Percentiles rank a stretch among this genome's conserved stretches.
phyloP scores from a whole-genome alignment of 30 jellyfish, hydroid and myxozoan genomes.

The Pelagia noctiluca region DNA sequence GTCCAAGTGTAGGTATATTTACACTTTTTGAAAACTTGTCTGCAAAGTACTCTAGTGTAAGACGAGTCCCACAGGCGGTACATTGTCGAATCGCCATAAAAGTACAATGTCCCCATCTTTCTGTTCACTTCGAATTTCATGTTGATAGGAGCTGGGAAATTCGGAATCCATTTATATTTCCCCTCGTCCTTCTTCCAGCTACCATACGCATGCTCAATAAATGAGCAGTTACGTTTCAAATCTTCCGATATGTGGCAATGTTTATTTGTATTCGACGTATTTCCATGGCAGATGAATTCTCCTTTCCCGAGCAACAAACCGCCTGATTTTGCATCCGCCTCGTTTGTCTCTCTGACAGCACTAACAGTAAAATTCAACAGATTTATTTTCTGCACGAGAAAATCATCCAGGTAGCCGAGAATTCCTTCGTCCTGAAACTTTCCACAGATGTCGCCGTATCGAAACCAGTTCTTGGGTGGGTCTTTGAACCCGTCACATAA shows the following conservation, averaged over 20 bases:
- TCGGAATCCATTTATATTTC: constrained; percentile 31
- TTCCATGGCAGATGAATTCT: neutral
- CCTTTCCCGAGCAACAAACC: neutral
- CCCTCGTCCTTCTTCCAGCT: constrained; percentile 8
- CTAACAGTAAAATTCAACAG: constrained; percentile 28
- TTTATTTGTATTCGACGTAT: neutral
- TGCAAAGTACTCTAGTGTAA: constrained; percentile 56
- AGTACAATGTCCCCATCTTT: constrained; percentile 73
- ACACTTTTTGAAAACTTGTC: constrained; percentile 57
- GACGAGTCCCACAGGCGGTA: constrained; percentile 66
- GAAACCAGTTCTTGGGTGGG: constrained; percentile 71
- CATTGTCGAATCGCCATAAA: constrained; percentile 67
- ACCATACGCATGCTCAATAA: constrained; percentile 55
- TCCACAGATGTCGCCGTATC: constrained; percentile 42
- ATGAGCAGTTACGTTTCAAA: constrained; percentile 9
- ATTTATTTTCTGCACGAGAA: constrained; percentile 10
- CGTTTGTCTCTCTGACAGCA: neutral
- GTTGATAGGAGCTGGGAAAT: constrained; percentile 9
- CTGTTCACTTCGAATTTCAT: constrained; percentile 2
- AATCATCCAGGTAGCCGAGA: constrained; percentile 62
- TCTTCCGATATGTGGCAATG: neutral
- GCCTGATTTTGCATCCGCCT: neutral
- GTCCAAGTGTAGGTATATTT: constrained; percentile 70
- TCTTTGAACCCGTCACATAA: constrained; percentile 68
- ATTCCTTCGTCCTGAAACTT: constrained; percentile 51